Conservation (phyloP, 2,888 invertebrate genomes). For the Andrena camellia region DNA sequence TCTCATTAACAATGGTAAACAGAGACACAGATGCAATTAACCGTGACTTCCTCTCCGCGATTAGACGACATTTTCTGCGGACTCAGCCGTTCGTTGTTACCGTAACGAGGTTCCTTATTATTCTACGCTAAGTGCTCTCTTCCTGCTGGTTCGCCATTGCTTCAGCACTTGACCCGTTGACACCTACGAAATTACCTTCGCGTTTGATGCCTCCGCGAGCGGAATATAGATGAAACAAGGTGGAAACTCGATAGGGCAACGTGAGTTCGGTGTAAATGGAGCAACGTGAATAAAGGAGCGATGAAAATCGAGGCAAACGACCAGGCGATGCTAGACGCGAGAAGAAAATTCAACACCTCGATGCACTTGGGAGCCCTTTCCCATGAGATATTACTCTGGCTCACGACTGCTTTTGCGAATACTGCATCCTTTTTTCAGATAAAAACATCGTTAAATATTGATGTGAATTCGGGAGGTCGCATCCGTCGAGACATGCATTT, state of each 20-base stretch:
- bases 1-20: background rate
- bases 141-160: constrained; percentile 44
- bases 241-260: constrained; percentile 33
- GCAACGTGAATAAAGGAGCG: constrained; percentile 19
- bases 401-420: too few relatives aligned
- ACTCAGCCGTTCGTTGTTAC: constrained; percentile 44
- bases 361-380: constrained; percentile 15
- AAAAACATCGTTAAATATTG: too few relatives aligned
- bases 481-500: too few relatives aligned
- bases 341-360: background rate
- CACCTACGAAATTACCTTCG: constrained; percentile 56
- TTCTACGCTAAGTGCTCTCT: constrained; percentile 55
- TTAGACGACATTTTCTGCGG: constrained; percentile 50
- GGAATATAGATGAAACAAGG: constrained; percentile 24
- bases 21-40: constrained; percentile 23
- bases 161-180: constrained; percentile 53
- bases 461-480: too few relatives aligned
- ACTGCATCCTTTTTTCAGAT: too few relatives aligned
- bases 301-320: constrained; percentile 24
- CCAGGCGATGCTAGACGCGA: background rate
- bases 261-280: constrained; percentile 26
- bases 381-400: background rate
- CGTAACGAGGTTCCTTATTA: constrained; percentile 67
- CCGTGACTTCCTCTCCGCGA: constrained; percentile 21
- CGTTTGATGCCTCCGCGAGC: constrained; percentile 29